phyloP scores from a whole-genome alignment of 2,797 vertebrate genomes.

The Crocodylus rhombifer region DNA sequence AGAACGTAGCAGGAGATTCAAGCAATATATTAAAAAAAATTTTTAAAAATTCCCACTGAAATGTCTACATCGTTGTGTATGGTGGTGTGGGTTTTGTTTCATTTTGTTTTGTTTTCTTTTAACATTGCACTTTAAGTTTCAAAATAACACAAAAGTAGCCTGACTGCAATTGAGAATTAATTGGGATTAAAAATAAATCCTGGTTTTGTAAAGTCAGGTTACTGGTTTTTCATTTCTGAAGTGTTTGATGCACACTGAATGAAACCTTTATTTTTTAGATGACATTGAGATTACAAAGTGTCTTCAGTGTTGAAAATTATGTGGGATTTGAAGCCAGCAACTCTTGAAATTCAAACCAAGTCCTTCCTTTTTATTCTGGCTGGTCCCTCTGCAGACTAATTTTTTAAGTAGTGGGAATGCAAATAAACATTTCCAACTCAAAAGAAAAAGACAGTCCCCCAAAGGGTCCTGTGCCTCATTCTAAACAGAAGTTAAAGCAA shows the following conservation, averaged over 20 bases:
- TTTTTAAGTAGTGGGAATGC: background rate
- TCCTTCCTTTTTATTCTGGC: background rate
- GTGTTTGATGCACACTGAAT: background rate
- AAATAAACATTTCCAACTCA: background rate
- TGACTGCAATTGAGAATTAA: background rate
- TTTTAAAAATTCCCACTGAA: too few relatives aligned
- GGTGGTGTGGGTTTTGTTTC: too few relatives aligned
- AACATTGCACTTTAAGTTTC: background rate
- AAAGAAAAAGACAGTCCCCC: background rate
- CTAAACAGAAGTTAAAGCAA: background rate
- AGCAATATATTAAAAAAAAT: background rate
- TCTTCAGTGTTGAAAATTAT: background rate
- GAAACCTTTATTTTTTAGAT: background rate
- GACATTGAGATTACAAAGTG: background rate
- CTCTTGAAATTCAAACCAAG: background rate
- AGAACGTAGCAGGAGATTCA: background rate
- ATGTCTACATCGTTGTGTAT: too few relatives aligned
- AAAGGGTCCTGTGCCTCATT: background rate
- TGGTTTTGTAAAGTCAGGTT: background rate
- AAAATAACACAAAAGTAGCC: background rate
- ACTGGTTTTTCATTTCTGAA: background rate
- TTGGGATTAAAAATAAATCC: background rate
- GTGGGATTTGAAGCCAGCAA: background rate
- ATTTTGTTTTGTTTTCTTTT: background rate
- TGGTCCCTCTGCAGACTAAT: background rate